A percentile compares a stretch with the other conserved stretches of the same genome.
Conservation (phyloP, 2,113 vertebrate species). For the Geococcyx californianus region DNA sequence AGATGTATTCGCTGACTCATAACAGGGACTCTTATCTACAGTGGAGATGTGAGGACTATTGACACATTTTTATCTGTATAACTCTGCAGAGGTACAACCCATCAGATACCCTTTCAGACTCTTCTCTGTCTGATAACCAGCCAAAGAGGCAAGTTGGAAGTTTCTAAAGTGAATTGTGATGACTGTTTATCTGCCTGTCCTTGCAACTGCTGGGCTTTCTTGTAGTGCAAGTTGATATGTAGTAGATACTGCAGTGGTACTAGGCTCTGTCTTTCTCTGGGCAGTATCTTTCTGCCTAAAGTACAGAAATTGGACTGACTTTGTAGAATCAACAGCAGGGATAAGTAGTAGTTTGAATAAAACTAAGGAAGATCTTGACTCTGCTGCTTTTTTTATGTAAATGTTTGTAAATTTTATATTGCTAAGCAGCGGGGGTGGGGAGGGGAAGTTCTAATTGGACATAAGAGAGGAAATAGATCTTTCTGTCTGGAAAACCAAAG, state of each 20-base stretch:
- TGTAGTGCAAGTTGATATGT: not conserved
- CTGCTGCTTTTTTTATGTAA: not conserved
- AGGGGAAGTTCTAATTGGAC: not conserved
- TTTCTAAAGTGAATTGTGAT: not conserved
- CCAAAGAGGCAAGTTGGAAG: not conserved
- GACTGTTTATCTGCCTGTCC: not conserved
- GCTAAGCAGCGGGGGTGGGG: not conserved
- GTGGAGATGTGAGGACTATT: not conserved
- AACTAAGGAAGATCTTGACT: not conserved
- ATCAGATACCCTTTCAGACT: not conserved
- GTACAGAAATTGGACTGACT: not conserved
- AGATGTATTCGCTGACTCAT: not conserved
- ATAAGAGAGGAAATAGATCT: not conserved
- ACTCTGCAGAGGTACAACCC: not conserved
- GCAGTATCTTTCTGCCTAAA: not conserved
- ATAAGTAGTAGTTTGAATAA: not conserved
- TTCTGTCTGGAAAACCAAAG: not conserved
- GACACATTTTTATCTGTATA: not conserved
- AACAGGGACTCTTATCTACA: not conserved
- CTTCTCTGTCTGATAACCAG: not conserved
- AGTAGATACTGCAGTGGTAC: not conserved
- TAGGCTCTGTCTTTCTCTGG: not conserved
- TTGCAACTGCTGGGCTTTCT: not conserved
- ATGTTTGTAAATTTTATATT: no score
- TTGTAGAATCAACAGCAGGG: not conserved